Base-by-base conservation (phyloP, 2,888 invertebrate species). In the Tupiocoris notatus region DNA sequence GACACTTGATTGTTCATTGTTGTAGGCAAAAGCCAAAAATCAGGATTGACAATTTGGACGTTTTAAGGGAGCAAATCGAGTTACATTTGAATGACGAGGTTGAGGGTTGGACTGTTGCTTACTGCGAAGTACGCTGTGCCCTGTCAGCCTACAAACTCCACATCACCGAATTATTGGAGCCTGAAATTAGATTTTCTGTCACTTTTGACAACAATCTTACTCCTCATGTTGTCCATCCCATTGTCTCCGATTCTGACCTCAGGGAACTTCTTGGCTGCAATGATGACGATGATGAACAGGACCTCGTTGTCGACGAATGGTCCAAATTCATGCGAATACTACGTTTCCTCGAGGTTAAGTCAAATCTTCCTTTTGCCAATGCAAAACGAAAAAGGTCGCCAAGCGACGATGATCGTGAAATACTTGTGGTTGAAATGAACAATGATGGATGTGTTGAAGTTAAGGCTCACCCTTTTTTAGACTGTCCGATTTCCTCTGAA, bases 121-220 rank as follows among this genome's bases (percentile, higher is more conserved):
- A 54, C 54, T 6, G 39, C 73, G 18, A 2, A 24, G 7, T 18
- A 2, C 21, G 23, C 20, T 39, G 61, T 23, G 73, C 73, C 12
- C n/a, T 73, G 3, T 73, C 73, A n/a, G 22, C 62, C 12, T 73
- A 22, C 63, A 73, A 73, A 54, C 23, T 73, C 18, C 18, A 39
- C 17, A 73, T 73, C 12, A 73, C 20, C 54, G 63, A 73, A 39
- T 18, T 22, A 1, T 63, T 54, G 17, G 73, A 73, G 24, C 73
- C 73, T 9, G 25, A 39, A 39, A 63, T 73, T 16, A 25, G 9
- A 1, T 61, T 39, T 54, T 73, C 73, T 3, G 54, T 73, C 16
- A 73, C 73, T n/a, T 16, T 73, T 18, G 54, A 73, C 12, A 23
- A 18, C 20, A n/a, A 54, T 2, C 63, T 73, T 7, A 22, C 7